Conservation (phyloP, 2,113 vertebrate species). For the Prionailurus viverrinus region DNA sequence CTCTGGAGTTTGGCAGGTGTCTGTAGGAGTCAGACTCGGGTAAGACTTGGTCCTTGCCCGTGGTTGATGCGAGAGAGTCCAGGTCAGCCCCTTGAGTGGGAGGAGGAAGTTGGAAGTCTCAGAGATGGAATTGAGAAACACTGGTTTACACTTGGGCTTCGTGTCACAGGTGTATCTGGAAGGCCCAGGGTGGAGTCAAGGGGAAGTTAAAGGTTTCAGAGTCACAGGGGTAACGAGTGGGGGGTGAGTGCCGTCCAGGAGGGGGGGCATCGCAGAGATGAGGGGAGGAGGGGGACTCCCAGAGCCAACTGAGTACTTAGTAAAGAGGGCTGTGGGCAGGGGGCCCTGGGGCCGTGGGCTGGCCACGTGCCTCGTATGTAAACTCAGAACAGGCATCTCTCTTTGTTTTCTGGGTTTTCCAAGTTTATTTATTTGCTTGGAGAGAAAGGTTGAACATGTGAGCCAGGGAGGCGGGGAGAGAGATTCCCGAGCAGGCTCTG, state of each 20-base stretch:
- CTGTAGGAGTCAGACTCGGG: background rate
- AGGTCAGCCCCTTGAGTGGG: background rate
- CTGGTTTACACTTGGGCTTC: background rate
- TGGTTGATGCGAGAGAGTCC: background rate
- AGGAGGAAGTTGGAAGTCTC: conserved; percentile 38
- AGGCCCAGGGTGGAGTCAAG: background rate
- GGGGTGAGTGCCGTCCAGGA: background rate
- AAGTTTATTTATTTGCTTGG: no score
- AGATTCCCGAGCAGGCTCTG: no score
- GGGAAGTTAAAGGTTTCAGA: conserved; percentile 60
- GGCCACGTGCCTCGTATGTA: background rate
- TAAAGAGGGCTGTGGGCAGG: background rate
- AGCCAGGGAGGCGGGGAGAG: no score
- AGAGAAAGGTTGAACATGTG: no score
- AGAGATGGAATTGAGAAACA: conserved; percentile 51
- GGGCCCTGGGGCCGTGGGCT: no score
- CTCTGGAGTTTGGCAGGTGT: background rate
- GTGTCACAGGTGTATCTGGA: background rate
- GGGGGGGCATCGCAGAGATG: background rate
- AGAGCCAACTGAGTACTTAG: background rate
- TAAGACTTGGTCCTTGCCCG: background rate
- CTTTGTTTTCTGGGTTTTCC: no score
- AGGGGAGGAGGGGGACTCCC: background rate
- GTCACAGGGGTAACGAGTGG: background rate
- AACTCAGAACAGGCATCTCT: background rate